Evolutionary conservation across 2,797 vertebrate genomes (phyloP).

Genomic region (Merluccius polli): DNA sequence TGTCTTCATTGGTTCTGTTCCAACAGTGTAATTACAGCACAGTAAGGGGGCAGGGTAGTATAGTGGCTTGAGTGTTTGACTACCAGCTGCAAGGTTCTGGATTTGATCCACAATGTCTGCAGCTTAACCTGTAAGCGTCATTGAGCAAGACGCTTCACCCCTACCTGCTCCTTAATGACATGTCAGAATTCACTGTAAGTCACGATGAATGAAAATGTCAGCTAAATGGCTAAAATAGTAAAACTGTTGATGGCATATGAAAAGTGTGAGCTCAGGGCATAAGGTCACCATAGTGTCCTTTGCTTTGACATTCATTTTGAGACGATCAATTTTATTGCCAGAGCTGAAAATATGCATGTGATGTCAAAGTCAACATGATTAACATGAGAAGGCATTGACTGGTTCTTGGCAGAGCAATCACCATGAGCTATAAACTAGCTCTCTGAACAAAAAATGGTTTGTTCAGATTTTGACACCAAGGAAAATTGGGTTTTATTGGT

Average conservation of each 20-base stretch:
- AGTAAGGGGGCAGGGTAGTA: not conserved
- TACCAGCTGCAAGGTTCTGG: too few relatives aligned
- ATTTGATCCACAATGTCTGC: too few relatives aligned
- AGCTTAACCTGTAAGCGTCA: not conserved
- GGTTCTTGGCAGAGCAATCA: not conserved
- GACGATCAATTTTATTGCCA: not conserved
- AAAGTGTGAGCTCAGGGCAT: not conserved
- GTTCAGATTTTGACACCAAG: not conserved
- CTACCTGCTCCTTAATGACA: not conserved
- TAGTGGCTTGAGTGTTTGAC: too few relatives aligned
- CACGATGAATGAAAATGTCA: not conserved
- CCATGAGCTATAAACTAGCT: not conserved
- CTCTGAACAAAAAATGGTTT: not conserved
- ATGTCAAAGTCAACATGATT: not conserved
- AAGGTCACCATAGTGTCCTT: not conserved
- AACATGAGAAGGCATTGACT: not conserved
- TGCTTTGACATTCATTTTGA: not conserved
- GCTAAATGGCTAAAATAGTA: not conserved
- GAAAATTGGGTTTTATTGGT: not conserved
- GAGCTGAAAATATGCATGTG: not conserved
- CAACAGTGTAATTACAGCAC: not conserved
- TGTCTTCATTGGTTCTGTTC: not conserved
- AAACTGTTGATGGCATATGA: too few relatives aligned
- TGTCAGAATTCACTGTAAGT: not conserved
- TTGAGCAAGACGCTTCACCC: too few relatives aligned